These are phyloP conservation scores for Agapornis roseicollis DNA, from an alignment of 2,113 vertebrate species.

Conservation along the genomic window DNA sequence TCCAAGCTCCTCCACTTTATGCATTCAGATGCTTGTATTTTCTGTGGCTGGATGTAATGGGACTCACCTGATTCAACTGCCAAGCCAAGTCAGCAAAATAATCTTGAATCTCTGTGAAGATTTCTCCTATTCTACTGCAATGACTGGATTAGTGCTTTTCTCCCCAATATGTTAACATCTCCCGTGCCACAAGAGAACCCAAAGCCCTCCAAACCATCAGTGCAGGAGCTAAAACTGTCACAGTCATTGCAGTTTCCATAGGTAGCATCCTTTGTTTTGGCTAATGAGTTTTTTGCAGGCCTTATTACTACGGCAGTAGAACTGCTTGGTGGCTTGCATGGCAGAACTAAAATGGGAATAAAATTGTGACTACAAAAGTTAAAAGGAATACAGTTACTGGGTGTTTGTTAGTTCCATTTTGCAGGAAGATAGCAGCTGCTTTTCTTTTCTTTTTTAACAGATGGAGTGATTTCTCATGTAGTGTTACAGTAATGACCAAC, in stretches of 20 bases:
- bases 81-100: background rate
- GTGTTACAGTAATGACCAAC: slow-evolving; percentile 73
- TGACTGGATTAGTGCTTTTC: background rate
- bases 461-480: slow-evolving; percentile 81
- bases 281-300: background rate
- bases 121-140: background rate
- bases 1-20: background rate
- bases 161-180: background rate
- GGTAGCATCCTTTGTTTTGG: background rate
- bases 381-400: slow-evolving; percentile 69
- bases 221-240: background rate
- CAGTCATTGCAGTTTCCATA: background rate
- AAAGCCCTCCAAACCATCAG: background rate
- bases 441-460: slow-evolving; percentile 76
- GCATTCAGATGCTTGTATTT: background rate
- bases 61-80: background rate
- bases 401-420: slow-evolving; percentile 75
- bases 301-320: slow-evolving; percentile 39
- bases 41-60: background rate
- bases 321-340: slow-evolving; percentile 53
- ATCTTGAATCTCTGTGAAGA: background rate
- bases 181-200: background rate
- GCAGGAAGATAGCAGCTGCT: slow-evolving; percentile 75
- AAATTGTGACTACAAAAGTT: slow-evolving; percentile 71
- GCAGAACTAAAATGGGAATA: slow-evolving; percentile 65